Conservation (phyloP, 2,888 invertebrate species). For the Athalia rosae region DNA sequence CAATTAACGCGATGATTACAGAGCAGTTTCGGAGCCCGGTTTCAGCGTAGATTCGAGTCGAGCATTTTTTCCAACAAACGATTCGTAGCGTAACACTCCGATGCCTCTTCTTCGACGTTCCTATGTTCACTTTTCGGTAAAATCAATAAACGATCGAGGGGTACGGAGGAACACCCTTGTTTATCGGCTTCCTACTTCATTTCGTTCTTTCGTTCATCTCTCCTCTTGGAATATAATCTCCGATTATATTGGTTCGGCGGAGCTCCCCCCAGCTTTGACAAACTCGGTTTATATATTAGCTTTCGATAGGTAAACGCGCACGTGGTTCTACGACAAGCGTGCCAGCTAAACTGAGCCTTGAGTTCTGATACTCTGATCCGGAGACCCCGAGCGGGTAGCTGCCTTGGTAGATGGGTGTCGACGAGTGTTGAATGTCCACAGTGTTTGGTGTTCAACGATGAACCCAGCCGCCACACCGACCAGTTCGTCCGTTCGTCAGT, state of each 20-base stretch:
- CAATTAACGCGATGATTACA: too few species aligned
- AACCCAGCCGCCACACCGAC: slow-evolving; percentile 29
- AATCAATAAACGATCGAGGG: too few species aligned
- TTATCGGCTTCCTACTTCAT: too few species aligned
- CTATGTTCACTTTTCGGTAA: too few species aligned
- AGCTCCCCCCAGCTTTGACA: slow-evolving; percentile 4
- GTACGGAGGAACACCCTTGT: too few species aligned
- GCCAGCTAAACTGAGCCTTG: slow-evolving; percentile 43
- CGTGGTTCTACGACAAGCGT: slow-evolving; percentile 44
- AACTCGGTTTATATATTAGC: slow-evolving; percentile 21
- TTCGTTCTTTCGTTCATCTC: neutral
- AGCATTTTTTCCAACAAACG: too few species aligned
- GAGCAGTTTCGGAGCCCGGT: too few species aligned
- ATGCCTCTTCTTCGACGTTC: too few species aligned
- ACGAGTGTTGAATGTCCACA: slow-evolving; percentile 34
- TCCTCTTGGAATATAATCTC: neutral
- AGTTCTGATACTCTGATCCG: slow-evolving; percentile 17
- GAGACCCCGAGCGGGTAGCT: slow-evolving; percentile 11
- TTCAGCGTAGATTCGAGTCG: too few species aligned
- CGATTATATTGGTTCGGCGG: slow-evolving; percentile 7
- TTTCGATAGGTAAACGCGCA: slow-evolving; percentile 39
- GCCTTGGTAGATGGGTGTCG: slow-evolving; percentile 3
- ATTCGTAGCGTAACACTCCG: too few species aligned
- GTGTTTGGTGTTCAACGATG: slow-evolving; percentile 35
- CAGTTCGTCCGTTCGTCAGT: slow-evolving; percentile 17